phyloP scores from a whole-genome alignment of 2,888 invertebrate genomes.

The Lucinisca nassula region DNA sequence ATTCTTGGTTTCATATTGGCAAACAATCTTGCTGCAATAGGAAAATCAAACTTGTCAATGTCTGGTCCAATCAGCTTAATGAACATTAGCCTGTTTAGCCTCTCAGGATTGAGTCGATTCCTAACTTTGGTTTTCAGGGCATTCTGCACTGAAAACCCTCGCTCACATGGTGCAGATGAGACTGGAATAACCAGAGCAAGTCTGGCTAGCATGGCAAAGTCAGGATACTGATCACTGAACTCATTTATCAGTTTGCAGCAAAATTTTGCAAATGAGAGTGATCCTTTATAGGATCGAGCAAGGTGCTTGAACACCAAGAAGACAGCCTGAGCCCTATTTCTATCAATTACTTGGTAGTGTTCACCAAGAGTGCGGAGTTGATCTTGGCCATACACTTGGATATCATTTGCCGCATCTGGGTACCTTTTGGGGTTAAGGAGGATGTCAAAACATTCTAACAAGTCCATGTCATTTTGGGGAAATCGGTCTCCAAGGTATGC shows the following conservation, averaged over 20 bases:
- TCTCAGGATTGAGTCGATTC: slow-evolving; percentile 44
- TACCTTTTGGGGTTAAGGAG: slow-evolving; percentile 40
- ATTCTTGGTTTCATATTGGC: not conserved
- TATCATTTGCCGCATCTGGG: slow-evolving; percentile 2
- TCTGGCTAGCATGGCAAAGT: slow-evolving; percentile 20
- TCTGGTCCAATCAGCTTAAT: slow-evolving; percentile 22
- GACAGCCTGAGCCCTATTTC: slow-evolving; percentile 1
- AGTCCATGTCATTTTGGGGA: slow-evolving; percentile 25
- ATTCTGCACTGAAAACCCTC: slow-evolving; percentile 41
- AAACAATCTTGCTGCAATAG: slow-evolving; percentile 23
- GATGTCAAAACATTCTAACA: slow-evolving; percentile 34
- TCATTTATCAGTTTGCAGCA: slow-evolving; percentile 11
- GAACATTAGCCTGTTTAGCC: slow-evolving; percentile 24
- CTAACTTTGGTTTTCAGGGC: slow-evolving; percentile 33
- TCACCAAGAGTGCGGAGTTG: not conserved
- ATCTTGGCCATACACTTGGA: slow-evolving; percentile 7
- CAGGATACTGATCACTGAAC: slow-evolving; percentile 20
- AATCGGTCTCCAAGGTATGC: slow-evolving; percentile 28
- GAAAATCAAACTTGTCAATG: slow-evolving; percentile 51
- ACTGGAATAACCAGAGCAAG: slow-evolving; percentile 24
- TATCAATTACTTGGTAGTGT: not conserved
- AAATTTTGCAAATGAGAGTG: not conserved
- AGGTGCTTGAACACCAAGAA: slow-evolving; percentile 37
- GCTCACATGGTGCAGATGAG: slow-evolving; percentile 26
- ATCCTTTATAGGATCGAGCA: slow-evolving; percentile 9